phyloP scores from a whole-genome alignment of 2,113 vertebrate genomes.

The Colinus virginianus region DNA sequence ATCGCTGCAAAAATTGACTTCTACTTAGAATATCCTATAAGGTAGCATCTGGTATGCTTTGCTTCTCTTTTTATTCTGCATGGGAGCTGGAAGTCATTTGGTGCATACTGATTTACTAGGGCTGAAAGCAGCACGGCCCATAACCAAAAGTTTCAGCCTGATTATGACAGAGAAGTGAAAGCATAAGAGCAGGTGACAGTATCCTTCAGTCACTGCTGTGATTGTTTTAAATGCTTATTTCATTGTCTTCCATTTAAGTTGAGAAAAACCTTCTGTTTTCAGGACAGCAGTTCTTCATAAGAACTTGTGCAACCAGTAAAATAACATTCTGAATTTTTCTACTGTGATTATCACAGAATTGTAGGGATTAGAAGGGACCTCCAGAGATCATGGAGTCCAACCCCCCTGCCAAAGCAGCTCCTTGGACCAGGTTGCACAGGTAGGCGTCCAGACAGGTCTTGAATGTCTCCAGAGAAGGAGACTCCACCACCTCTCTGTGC shows the following conservation, averaged over 20 bases:
- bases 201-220: neutral
- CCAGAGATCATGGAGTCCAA: no score
- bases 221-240: neutral
- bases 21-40: neutral
- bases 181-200: neutral
- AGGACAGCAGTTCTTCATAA: neutral
- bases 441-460: no score
- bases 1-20: neutral
- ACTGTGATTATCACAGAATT: neutral
- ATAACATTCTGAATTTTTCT: neutral
- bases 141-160: neutral
- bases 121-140: neutral
- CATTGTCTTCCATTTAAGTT: neutral
- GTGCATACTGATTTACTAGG: neutral
- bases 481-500: no score
- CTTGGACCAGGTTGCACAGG: no score
- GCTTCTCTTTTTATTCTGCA: neutral
- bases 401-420: no score
- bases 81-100: neutral
- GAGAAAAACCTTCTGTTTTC: neutral
- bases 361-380: no score
- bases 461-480: no score
- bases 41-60: neutral
- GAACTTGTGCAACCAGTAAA: neutral
- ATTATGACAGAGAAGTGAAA: neutral